Evolutionary conservation across 2,888 invertebrate species (phyloP).

Genomic region (Pyrrhosoma nymphula): DNA sequence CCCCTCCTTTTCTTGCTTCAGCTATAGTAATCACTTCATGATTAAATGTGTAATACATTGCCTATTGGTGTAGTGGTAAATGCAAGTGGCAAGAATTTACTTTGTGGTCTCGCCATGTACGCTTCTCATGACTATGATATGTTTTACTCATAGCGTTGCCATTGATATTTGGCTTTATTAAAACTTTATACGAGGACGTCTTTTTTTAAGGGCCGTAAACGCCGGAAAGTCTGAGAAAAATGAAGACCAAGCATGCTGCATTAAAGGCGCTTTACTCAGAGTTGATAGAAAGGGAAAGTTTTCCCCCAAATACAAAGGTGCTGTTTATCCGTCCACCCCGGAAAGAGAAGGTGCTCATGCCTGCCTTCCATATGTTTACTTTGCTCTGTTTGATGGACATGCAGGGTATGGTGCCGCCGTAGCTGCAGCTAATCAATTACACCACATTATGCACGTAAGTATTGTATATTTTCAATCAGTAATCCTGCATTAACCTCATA

Average conservation of each 20-base stretch:
- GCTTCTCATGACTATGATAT: too few species aligned
- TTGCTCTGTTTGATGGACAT: slow-evolving; percentile 92
- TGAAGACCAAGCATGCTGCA: slow-evolving; percentile 85
- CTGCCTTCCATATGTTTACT: slow-evolving; percentile 85
- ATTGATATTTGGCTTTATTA: too few species aligned
- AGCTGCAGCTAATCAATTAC: slow-evolving; percentile 87
- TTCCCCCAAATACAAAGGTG: slow-evolving; percentile 72
- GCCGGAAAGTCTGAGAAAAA: slow-evolving; percentile 90
- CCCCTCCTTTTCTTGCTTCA: too few species aligned
- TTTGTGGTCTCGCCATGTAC: too few species aligned
- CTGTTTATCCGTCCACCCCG: slow-evolving; percentile 89
- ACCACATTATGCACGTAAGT: slow-evolving; percentile 87
- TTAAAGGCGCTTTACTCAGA: slow-evolving; percentile 74
- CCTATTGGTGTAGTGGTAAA: too few species aligned
- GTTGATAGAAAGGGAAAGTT: slow-evolving; percentile 69
- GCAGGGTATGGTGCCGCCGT: slow-evolving; percentile 90
- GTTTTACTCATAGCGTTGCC: too few species aligned
- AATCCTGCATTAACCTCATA: slow-evolving; percentile 16
- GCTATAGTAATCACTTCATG: too few species aligned
- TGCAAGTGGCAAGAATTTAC: too few species aligned
- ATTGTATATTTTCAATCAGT: slow-evolving; percentile 45
- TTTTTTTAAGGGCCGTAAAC: slow-evolving; percentile 81
- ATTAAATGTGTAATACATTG: too few species aligned
- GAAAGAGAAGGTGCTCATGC: slow-evolving; percentile 89
- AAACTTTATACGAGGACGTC: background rate